Evolutionary conservation across 2,113 vertebrate genomes (phyloP).

Genomic region (Pluvialis apricaria): DNA sequence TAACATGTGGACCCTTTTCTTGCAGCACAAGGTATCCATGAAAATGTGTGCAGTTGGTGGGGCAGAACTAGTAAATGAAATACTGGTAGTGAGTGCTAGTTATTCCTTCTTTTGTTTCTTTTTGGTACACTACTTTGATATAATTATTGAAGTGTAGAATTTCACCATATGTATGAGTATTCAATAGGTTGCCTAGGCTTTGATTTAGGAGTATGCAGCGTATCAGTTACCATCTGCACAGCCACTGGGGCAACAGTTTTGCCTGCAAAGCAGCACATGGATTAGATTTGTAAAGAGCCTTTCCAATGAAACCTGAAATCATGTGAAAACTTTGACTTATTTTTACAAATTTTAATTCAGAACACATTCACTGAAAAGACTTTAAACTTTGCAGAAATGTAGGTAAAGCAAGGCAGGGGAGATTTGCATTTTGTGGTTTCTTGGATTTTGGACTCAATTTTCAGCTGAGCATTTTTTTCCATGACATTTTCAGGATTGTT

Average conservation of each 20-base stretch:
- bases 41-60: not conserved
- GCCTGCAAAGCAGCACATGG: not conserved
- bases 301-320: not conserved
- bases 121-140: not conserved
- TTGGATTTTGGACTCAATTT: not conserved
- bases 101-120: not conserved
- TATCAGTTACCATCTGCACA: not conserved
- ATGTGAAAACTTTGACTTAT: not conserved
- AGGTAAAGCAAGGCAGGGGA: not conserved
- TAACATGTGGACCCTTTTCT: not conserved
- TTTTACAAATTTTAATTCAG: not conserved
- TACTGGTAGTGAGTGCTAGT: not conserved
- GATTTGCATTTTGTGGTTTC: not conserved
- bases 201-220: not conserved
- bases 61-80: not conserved
- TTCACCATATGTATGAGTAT: not conserved
- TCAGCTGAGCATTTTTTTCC: not conserved
- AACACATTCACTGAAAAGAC: not conserved
- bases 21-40: not conserved
- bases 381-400: not conserved
- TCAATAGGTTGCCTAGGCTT: not conserved
- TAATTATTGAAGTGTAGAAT: not conserved
- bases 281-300: not conserved
- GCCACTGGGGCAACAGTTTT: not conserved
- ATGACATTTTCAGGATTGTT: not conserved